phyloP scores from a whole-genome alignment of 2,113 vertebrate genomes.

The Circaetus gallicus region DNA sequence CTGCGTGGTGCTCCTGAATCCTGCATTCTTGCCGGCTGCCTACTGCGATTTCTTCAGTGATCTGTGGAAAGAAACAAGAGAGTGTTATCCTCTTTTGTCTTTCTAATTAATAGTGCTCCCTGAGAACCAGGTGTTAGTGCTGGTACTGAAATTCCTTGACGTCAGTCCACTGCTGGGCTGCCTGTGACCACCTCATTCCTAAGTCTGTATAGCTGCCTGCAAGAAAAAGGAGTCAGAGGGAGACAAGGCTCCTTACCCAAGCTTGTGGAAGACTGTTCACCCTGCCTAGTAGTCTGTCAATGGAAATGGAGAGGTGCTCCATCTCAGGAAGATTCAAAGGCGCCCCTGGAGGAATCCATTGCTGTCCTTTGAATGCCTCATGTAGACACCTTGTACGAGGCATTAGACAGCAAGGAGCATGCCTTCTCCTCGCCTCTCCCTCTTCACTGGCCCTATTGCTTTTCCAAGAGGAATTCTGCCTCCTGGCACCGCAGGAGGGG shows the following conservation, averaged over 20 bases:
- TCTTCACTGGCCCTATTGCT: not conserved
- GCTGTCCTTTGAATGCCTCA: not conserved
- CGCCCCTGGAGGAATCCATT: not conserved
- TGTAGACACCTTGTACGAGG: not conserved
- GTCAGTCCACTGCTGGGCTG: not conserved
- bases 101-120: not conserved
- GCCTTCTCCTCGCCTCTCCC: not conserved
- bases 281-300: not conserved
- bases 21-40: accelerated
- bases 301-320: not conserved
- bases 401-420: not conserved
- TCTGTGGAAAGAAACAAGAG: not conserved
- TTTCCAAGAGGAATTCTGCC: not conserved
- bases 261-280: not conserved
- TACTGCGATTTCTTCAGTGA: not conserved
- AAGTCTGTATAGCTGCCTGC: not conserved
- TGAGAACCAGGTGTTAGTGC: not conserved
- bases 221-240: not conserved
- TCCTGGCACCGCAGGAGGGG: accelerated
- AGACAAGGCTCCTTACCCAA: not conserved
- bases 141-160: not conserved
- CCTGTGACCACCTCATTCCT: not conserved
- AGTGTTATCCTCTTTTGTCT: not conserved
- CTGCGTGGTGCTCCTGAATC: not conserved
- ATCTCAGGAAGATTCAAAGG: not conserved